Evolutionary conservation across 2,888 invertebrate species (phyloP), one percentile per base, ranked within the genome.

Genomic region (Neelides folsomi): DNA sequence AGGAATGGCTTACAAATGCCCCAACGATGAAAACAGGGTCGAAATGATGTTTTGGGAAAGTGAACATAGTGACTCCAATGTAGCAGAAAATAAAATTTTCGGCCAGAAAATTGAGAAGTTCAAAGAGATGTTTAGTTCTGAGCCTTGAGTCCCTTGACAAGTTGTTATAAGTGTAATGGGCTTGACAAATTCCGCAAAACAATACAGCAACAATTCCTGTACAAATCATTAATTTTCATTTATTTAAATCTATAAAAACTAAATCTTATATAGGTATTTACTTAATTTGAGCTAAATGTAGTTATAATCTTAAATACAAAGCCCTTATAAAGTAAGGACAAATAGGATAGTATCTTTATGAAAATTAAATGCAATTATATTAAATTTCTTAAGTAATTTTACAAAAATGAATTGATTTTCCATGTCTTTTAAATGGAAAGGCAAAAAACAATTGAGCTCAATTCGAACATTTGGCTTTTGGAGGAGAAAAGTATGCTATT

Each of bases 61-160:
- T 95, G 71, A 97, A 97, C 85, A 95, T 93, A 18, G 94, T 93
- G 2, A 97, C 95, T 13, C 97, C 97, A 67, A 97, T 95, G 74
- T 97, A 97, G 3, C 88, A 87, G 74, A 97, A 97, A 67, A 97
- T 95, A 72, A 97, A 97, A 73, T 94, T 95, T 70, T 97, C 97
- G 0, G 94, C 89, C 60, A 97, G 74, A 72, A 97, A 97, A 74
- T 94, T 95, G 59, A 95, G 77, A 66, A 95, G 73, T 70, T 92
- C 89, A 72, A 93, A 93, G 66, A 92, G 77, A 70, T 90, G 86
- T 72, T 93, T 93, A 34, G 92, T 93, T 60, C 89, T 76, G 60
- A 78, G 78, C 62, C 90, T 78, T 0, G 92, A 89, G 68, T 90
- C 87, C 50, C 80, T 77, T 0, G 92, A 92, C 36, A 94, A 73